Evolutionary conservation across 2,113 vertebrate species (phyloP).

Genomic region (Mormoops blainvillei): DNA sequence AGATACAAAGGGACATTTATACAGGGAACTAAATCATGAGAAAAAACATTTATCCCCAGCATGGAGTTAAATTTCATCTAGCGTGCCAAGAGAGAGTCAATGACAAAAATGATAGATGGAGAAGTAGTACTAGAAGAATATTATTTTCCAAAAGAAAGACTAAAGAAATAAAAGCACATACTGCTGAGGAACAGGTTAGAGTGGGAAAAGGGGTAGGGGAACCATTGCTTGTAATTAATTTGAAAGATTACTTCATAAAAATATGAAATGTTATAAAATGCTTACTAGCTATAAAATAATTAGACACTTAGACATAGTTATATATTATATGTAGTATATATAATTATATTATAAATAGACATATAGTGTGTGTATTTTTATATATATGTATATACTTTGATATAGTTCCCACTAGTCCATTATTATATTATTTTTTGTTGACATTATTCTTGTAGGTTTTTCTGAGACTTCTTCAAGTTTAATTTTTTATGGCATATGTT

Average conservation of each 20-base stretch:
- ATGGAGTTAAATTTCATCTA: background rate
- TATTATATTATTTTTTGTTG: background rate
- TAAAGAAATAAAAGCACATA: background rate
- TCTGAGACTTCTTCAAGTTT: background rate
- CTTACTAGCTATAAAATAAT: background rate
- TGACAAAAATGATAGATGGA: background rate
- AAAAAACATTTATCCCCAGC: background rate
- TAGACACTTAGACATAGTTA: background rate
- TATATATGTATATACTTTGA: background rate
- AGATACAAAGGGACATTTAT: background rate
- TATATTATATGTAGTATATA: background rate
- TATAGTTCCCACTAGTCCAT: background rate
- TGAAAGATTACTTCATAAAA: background rate
- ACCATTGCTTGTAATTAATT: background rate
- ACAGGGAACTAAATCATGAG: background rate
- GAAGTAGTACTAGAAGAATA: background rate
- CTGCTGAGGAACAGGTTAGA: background rate
- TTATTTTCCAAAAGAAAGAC: background rate
- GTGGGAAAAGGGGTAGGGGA: background rate
- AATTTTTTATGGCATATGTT: background rate
- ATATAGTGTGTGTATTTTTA: background rate
- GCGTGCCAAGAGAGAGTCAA: background rate
- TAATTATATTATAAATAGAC: background rate
- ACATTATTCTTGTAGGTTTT: background rate
- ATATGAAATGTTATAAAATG: background rate